These are phyloP conservation scores for Cotesia congregata DNA, from an alignment of 2,888 invertebrate genomes.

Conservation along the genomic window DNA sequence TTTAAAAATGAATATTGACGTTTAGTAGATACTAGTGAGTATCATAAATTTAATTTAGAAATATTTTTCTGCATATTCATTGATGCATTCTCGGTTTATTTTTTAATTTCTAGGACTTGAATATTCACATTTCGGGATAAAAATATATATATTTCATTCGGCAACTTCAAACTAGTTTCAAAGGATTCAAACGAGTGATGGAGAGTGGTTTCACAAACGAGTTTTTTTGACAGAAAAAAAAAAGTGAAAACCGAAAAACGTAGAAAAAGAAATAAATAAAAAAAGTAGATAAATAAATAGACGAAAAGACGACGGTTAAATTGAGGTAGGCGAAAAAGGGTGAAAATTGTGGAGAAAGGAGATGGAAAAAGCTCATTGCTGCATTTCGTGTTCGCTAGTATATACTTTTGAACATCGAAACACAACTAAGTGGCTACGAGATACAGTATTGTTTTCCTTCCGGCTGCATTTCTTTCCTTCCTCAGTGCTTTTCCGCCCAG, in stretches of 20 bases:
- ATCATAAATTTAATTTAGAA: background rate
- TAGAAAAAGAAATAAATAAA: background rate
- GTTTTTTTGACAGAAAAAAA: background rate
- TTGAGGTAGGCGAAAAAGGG: background rate
- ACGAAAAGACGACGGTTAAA: constrained; percentile 1
- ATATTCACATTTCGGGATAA: background rate
- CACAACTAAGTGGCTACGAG: constrained; percentile 1
- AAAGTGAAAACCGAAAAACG: background rate
- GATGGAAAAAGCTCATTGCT: background rate
- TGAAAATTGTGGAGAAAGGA: background rate
- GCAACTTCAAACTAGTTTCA: background rate
- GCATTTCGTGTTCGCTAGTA: background rate
- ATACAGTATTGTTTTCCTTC: constrained; percentile 1
- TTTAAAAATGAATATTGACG: no score
- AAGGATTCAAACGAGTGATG: background rate
- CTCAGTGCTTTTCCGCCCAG: background rate
- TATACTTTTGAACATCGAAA: constrained; percentile 1
- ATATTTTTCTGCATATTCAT: background rate
- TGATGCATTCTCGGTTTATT: background rate
- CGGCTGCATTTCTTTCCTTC: constrained; percentile 1
- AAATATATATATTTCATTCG: background rate
- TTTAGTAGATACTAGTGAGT: background rate
- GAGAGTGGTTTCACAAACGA: background rate
- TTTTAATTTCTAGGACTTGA: background rate
- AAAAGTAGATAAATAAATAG: background rate